Conservation (phyloP, 2,888 invertebrate species). For the Petrolisthes manimaculis region DNA sequence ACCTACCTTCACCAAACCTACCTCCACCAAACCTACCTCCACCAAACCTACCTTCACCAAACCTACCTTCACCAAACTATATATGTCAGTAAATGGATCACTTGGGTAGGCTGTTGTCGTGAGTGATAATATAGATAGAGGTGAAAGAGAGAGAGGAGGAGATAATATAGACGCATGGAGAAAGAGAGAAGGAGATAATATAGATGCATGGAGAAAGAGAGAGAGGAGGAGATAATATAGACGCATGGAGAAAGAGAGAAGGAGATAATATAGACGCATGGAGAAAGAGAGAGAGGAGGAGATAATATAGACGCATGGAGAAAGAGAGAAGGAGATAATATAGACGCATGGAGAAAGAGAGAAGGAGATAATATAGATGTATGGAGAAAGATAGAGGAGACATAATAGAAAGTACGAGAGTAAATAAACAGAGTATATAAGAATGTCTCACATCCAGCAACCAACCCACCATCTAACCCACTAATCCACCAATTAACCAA, state of each 20-base stretch:
- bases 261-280: neutral
- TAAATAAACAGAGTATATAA: neutral
- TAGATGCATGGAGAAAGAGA: neutral
- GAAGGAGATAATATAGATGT: neutral
- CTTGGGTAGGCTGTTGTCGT: neutral
- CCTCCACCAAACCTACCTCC: too few relatives aligned
- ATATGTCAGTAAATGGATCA: too few relatives aligned
- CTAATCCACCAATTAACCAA: too few relatives aligned
- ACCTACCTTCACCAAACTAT: too few relatives aligned
- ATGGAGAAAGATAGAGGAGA: neutral
- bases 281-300: neutral
- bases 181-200: neutral
- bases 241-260: too few relatives aligned
- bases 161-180: too few relatives aligned
- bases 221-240: neutral
- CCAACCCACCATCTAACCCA: too few relatives aligned
- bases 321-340: constrained; percentile 1
- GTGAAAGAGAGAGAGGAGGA: too few relatives aligned
- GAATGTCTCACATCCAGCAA: neutral
- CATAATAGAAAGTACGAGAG: neutral
- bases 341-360: neutral
- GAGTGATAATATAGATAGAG: neutral
- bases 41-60: too few relatives aligned
- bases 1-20: too few relatives aligned
- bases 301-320: neutral